Base-by-base conservation (phyloP, 2,888 invertebrate species). In the Meandrusa payeni region DNA sequence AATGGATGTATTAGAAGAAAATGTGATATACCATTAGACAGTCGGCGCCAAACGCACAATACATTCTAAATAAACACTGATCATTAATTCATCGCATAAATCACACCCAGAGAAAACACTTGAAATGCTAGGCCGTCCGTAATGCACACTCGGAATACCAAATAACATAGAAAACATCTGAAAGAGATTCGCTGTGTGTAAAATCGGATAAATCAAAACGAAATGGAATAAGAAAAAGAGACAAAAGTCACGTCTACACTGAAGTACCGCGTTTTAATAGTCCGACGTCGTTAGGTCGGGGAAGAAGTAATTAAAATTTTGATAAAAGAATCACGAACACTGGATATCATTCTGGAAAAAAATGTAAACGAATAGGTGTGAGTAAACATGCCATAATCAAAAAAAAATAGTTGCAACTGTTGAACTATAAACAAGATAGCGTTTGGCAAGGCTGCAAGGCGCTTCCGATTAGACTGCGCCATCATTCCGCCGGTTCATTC, bases 401-500 rank as follows among this genome's bases (percentile, higher is more conserved):
- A 63, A 64, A 69, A 64, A 59, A 55, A 57, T 61, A 64, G n/a
- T n/a, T 73, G 77, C 76, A 77, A 70, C 71, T 70, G 72, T 69
- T 70, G 69, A 69, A 74, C 66, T 70, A 77, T 80, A 82, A 76
- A 79, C 77, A 77, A 62, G 69, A 71, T 66, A 64, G 59, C 61
- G 75, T 69, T 77, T 83, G 86, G 82, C 85, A 79, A 69, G 59
- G 68, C 69, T 76, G 80, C 83, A 69, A 67, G 71, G 63, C 64
- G 67, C 61, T 63, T 69, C 70, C 73, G 80, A 81, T 81, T 70
- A 77, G 69, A 73, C 69, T 76, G 80, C 77, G 76, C 78, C 79
- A 78, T 79, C 83, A 78, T 78, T 76, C 77, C 77, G 65, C 57
- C 69, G 66, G 71, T 83, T 86, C 85, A 86, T 87, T 87, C 87